Conservation (phyloP, 2,888 invertebrate genomes). For the Hartigia nigra region DNA sequence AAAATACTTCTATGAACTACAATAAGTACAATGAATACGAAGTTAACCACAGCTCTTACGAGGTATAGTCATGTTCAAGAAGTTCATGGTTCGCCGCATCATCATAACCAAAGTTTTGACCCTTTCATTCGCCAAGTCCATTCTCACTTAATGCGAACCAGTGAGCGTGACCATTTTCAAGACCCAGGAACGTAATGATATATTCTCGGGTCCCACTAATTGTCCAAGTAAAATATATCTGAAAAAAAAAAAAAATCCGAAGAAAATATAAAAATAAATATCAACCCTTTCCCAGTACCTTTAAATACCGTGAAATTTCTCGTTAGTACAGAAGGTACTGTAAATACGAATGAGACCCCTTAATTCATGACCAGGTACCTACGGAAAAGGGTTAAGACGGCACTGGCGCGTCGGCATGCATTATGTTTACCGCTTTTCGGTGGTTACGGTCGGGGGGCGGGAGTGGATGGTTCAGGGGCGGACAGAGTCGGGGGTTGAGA, state of each 20-base stretch:
- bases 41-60: slow-evolving; percentile 15
- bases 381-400: slow-evolving; percentile 11
- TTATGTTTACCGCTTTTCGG: slow-evolving; percentile 33
- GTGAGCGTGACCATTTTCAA: background rate
- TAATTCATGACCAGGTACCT: background rate
- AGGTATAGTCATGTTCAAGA: slow-evolving; percentile 20
- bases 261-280: background rate
- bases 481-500: slow-evolving; percentile 30
- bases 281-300: background rate
- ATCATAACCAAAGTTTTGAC: slow-evolving; percentile 20
- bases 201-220: background rate
- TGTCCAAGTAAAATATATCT: background rate
- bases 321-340: background rate
- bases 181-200: background rate
- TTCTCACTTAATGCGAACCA: background rate
- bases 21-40: slow-evolving; percentile 12
- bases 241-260: background rate
- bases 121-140: slow-evolving; percentile 7
- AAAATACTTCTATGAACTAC: background rate
- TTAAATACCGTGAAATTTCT: background rate
- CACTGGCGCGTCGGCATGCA: slow-evolving; percentile 19
- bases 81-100: slow-evolving; percentile 21
- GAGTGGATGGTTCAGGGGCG: slow-evolving; percentile 27
- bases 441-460: slow-evolving; percentile 42
- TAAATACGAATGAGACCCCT: background rate